Base-by-base conservation (phyloP, 30 jellyfish, hydroid and myxozoan genomes). In the Aurelia sp. region DNA sequence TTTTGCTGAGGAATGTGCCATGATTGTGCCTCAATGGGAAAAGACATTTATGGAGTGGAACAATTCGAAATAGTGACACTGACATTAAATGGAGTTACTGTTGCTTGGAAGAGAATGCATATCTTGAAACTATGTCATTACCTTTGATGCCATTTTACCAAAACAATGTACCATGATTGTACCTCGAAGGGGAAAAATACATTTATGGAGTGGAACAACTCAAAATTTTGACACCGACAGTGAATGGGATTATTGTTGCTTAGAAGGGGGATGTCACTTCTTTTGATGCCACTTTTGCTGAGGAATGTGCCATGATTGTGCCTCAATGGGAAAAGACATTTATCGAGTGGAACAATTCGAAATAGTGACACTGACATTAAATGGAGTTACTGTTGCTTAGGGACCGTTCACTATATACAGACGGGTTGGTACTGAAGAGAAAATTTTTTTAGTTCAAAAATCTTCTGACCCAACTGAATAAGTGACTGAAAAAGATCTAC, bases 21-120 rank as follows among this genome's bases (percentile, higher is more conserved):
- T 66, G 97, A 89, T 74, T 89, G 97, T 50, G 73, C 90, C 4
- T 48, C 75, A 21, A 22, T 23, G 50, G 59, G 20, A 61, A 55
- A 30, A 72, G 71, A 27, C 97, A 89, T 33, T 61, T 66, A 21
- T 89, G 97, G 97, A 80, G 97, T 80, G 89, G 84, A 9, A 81
- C 92, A 57, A 89, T 93, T 13, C 84, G 75, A 12, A 63, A 89
- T 44, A 80, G 41, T 73, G 97, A 89, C 73, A 57, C 22, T 11
- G 97, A 89, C 81, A 62, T 62, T 15, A 30, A 20, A 62, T 89
- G 97, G 97, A 93, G 91, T 11, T 89, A 70, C 22, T 89, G 97
- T 52, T 89, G 97, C 40, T 62, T 19, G 19, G 84, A 66, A 11
- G 83, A 18, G 97, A 89, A 57, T 89, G 97, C 83, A 76, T 53